Base-by-base conservation (phyloP, 2,888 invertebrate genomes). In the Ferdinandea cuprea region DNA sequence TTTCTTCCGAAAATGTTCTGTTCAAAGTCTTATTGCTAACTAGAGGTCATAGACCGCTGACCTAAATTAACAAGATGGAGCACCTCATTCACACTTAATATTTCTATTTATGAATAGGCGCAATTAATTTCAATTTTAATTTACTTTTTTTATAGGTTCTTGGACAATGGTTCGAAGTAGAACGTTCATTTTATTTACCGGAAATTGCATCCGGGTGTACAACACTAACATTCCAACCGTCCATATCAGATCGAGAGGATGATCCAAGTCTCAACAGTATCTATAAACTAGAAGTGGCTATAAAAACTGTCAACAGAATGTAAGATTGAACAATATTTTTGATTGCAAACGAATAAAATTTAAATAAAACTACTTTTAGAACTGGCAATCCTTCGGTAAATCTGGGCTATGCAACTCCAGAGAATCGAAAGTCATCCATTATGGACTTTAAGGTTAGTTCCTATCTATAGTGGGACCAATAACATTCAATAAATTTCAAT, bases 121-220 rank as follows among this genome's bases (percentile, higher is more conserved):
- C 63, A 15, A 11, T 35, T 9, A 9, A 3, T 42, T 1, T 42
- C 19, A 25, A 63, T 2, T 11, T 50, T 21, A 8, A 15, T 63
- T 58, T 19, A 9, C 25, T 59, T 1, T 56, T 65, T 87, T 13
- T 58, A n/a, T n/a, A 91, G 90, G 90, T 92, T 59, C 88, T 95
- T 92, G 94, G 95, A 89, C 91, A 93, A 85, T 95, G 95, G 95
- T 95, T 93, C 88, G 95, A 95, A 90, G 94, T 95, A 69, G 95
- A 95, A 89, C 92, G 95, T 48, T 94, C 95, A 0, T 95, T 95
- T 90, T 95, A 95, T 89, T 89, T 95, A 78, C 93, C 95, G 87
- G 95, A 95, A 91, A 91, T 95, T 46, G 92, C 94, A 0, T 92
- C 94, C 8, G 94, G 94, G 86, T 95, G 95, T 89, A 94, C 94